Percentiles rank a stretch among this genome's conserved stretches.
Evolutionary conservation across 2,113 vertebrate species (phyloP).

Genomic region (Morphnarchus princeps): DNA sequence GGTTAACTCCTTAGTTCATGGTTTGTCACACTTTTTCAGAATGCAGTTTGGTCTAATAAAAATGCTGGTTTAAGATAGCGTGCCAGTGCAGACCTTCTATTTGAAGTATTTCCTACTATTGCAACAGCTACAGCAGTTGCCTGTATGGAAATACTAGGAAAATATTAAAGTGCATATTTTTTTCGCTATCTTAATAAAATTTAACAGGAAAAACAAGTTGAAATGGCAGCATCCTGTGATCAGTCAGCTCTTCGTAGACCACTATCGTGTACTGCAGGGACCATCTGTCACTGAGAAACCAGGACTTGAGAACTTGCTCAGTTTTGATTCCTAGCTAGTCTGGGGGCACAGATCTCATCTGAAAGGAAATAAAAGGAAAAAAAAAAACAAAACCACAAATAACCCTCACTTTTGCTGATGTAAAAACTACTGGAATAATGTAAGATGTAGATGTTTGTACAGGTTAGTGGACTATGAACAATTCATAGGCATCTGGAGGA

Average conservation of each 20-base stretch:
- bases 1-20: not conserved
- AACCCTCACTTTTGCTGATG: not conserved
- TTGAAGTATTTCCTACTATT: not conserved
- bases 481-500: slow-evolving; percentile 18
- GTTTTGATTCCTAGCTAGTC: not conserved
- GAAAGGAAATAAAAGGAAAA: not conserved
- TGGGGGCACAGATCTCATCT: not conserved
- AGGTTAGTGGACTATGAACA: not conserved
- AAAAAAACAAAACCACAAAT: not conserved
- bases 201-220: not conserved
- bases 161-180: not conserved
- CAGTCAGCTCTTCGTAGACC: slow-evolving; percentile 13
- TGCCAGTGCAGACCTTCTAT: not conserved
- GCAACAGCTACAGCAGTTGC: not conserved
- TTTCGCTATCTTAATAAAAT: not conserved
- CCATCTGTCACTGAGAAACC: slow-evolving; percentile 15
- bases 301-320: not conserved
- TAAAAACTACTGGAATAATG: not conserved
- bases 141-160: not conserved
- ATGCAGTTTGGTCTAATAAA: not conserved
- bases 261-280: not conserved
- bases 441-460: not conserved
- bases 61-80: not conserved
- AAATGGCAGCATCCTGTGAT: not conserved
- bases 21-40: not conserved